Conservation (phyloP, 2,797 vertebrate genomes). For the Aldrovandia affinis region DNA sequence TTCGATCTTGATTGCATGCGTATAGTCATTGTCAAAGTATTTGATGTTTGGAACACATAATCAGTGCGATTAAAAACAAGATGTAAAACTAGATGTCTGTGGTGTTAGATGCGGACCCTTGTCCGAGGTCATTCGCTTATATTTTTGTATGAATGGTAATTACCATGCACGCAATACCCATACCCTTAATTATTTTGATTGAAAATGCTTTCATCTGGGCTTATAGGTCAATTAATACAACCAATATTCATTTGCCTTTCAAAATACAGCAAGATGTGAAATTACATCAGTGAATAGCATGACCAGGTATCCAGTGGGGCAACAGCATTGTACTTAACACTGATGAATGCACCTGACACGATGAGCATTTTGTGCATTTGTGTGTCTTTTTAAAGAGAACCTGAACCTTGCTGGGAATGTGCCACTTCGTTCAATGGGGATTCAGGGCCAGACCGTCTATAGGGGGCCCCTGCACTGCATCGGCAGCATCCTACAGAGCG, state of each 20-base stretch:
- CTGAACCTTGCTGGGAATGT: conserved; percentile 69
- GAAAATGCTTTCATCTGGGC: not conserved
- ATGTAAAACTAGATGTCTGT: too few species aligned
- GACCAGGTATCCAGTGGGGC: not conserved
- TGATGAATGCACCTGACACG: too few species aligned
- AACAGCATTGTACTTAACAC: not conserved
- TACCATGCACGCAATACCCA: not conserved
- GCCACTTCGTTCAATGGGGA: conserved; percentile 57
- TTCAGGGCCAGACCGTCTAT: conserved; percentile 70
- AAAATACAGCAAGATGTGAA: conserved; percentile 13
- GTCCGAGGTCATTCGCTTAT: too few species aligned
- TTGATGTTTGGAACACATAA: too few species aligned
- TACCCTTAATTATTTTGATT: not conserved
- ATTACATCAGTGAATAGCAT: not conserved
- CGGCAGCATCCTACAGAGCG: conserved; percentile 78
- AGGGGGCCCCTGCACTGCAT: conserved; percentile 90
- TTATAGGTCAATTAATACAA: not conserved
- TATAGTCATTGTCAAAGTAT: too few species aligned
- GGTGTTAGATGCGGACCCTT: too few species aligned
- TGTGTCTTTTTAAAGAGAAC: conserved; percentile 65
- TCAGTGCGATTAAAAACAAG: too few species aligned
- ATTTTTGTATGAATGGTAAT: not conserved
- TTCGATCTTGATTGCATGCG: too few species aligned
- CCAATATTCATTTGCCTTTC: not conserved
- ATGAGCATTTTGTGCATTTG: not conserved